A percentile compares a stretch with the other conserved stretches of the same genome.
Evolutionary conservation across 2,797 vertebrate species (phyloP).

Genomic region (Alauda arvensis): DNA sequence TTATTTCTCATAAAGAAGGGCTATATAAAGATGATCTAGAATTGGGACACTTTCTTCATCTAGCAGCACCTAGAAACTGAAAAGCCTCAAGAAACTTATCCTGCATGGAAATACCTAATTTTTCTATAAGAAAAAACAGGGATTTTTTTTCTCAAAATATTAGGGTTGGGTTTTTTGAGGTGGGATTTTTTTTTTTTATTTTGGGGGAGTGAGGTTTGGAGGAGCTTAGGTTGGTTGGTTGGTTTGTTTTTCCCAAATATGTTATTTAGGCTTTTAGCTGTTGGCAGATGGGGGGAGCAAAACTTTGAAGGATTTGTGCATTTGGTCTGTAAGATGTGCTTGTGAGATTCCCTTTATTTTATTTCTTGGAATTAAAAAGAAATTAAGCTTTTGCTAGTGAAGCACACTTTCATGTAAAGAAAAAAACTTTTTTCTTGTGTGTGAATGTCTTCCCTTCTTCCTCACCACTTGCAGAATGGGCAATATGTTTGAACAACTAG

Average conservation of each 20-base stretch:
- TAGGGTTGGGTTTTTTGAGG: too few species aligned
- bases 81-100: not conserved
- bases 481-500: not conserved
- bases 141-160: too few species aligned
- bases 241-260: not conserved
- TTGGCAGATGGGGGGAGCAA: rapidly evolving
- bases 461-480: not conserved
- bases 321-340: not conserved
- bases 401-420: not conserved
- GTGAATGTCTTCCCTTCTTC: not conserved
- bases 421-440: not conserved
- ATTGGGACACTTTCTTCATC: not conserved
- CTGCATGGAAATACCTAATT: not conserved
- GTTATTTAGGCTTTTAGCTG: not conserved
- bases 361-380: not conserved
- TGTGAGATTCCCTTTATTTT: not conserved
- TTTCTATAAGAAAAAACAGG: not conserved
- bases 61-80: not conserved
- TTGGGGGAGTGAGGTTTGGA: not conserved
- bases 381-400: not conserved
- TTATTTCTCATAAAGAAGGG: not conserved
- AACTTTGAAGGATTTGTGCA: not conserved
- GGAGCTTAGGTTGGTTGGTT: not conserved
- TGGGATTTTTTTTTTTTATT: not conserved
- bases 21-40: not conserved